Base-by-base conservation (phyloP, 1,140 invertebrate species). In the Druon quercuslanigerum region DNA sequence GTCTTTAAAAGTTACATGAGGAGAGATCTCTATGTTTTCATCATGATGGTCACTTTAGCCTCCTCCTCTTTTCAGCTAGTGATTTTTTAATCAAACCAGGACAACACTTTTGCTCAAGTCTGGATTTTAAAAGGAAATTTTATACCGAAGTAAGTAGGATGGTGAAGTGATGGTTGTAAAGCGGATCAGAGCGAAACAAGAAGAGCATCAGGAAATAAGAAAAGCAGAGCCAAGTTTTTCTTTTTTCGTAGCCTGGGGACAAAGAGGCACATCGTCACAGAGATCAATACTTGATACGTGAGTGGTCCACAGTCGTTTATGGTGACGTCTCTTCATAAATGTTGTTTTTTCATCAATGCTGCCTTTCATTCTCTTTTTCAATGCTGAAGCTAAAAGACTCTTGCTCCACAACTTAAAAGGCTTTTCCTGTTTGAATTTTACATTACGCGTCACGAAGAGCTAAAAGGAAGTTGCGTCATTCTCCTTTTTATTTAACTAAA, bases 231-330 rank as follows among this genome's bases (percentile, higher is more conserved):
- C 16, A 33, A 33, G 20, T 66, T 33, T 66, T 40, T 66, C 11
- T 25, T 13, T 3, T 25, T 66, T 33, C 20, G 19, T 56, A 56
- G 52, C 25, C 19, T 12, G 56, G 13, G 56, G 12, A 56, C 9
- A 56, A 9, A 56, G n/a, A 57, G 56, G 56, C 56, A 57, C 25
- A 25, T 40, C 57, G 76, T 75, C 76, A 80, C 79, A 78, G 74
- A 80, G 72, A 80, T 80, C 79, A 80, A 80, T 80, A 80, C 76
- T 73, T 74, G 73, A 78, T 80, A 80, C 79, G 57, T 66, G 57
- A 12, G 20, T 33, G 16, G 57, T 66, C 57, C 16, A 40, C 25
- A 33, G 57, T 66, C 57, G 33, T 66, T 66, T 20, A 57, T 25
- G 1, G 6, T 12, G 2, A 33, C 2, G 8, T 40, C n/a, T 40